Evolutionary conservation across 2,888 invertebrate genomes (phyloP).

Genomic region (Strigamia transsilvanica): DNA sequence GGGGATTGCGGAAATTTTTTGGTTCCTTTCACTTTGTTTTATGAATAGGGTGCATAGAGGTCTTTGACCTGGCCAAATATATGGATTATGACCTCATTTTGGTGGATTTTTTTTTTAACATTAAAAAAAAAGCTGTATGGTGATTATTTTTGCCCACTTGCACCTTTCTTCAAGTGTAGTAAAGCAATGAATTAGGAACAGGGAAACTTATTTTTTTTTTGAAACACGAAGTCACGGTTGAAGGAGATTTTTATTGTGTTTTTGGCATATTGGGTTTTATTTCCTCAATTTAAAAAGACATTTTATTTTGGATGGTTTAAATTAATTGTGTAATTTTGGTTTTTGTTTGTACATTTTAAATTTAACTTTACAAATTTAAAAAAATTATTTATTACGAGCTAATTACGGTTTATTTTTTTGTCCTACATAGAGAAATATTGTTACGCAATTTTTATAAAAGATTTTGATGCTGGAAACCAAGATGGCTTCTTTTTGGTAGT

Average conservation of each 20-base stretch:
- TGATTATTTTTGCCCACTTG: conserved; percentile 49
- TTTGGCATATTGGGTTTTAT: conserved; percentile 29
- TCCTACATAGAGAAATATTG: conserved; percentile 17
- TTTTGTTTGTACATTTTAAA: not conserved
- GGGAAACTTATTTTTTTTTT: conserved; percentile 36
- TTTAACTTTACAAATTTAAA: not conserved
- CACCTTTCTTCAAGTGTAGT: conserved; percentile 47
- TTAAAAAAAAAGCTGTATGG: not conserved
- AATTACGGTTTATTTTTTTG: conserved; percentile 19
- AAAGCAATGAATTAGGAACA: conserved; percentile 46
- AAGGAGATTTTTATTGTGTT: conserved; percentile 35
- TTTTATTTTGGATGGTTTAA: conserved; percentile 26
- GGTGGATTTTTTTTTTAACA: too few relatives aligned
- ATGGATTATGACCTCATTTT: conserved; percentile 39
- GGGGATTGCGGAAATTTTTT: conserved; percentile 14
- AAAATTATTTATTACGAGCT: not conserved
- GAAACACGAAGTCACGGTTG: not conserved
- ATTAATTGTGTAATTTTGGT: conserved; percentile 23
- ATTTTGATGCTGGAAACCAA: conserved; percentile 15
- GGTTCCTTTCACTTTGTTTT: conserved; percentile 44
- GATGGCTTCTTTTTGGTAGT: conserved; percentile 38
- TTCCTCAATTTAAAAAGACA: conserved; percentile 29
- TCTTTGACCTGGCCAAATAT: conserved; percentile 45
- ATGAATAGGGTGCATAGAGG: not conserved
- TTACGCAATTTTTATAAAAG: conserved; percentile 33